Conservation (phyloP, 2,113 vertebrate species). For the Panthera leo region DNA sequence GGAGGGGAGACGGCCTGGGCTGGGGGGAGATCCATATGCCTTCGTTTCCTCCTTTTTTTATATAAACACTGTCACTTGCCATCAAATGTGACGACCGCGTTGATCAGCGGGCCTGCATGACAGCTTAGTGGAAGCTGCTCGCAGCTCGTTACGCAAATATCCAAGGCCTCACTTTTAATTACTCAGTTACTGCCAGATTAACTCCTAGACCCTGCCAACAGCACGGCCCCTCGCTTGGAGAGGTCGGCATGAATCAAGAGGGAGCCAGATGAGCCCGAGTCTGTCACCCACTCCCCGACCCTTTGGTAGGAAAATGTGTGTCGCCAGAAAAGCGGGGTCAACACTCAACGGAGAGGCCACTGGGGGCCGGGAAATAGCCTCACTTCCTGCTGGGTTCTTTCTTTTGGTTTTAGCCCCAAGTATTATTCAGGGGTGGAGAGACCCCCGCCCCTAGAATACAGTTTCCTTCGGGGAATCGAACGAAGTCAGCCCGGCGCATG, state of each 20-base stretch:
- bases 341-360: conserved; percentile 58
- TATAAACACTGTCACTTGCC: conserved; percentile 88
- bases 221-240: conserved; percentile 76
- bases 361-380: conserved; percentile 60
- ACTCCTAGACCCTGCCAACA: conserved; percentile 85
- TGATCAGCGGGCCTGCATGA: conserved; percentile 85
- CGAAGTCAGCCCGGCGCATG: conserved; percentile 66
- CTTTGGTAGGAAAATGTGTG: conserved; percentile 77
- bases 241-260: conserved; percentile 84
- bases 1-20: neutral
- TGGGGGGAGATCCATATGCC: neutral
- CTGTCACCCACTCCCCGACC: conserved; percentile 71
- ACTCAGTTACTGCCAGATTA: conserved; percentile 87
- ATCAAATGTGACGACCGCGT: conserved; percentile 87
- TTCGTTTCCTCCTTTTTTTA: conserved; percentile 3
- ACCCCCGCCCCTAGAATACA: conserved; percentile 6
- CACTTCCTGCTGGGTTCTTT: conserved; percentile 76
- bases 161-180: conserved; percentile 93
- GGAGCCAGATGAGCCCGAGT: conserved; percentile 83
- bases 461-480: conserved; percentile 77
- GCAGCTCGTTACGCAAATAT: conserved; percentile 91
- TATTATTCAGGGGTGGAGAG: conserved; percentile 69
- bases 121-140: conserved; percentile 86
- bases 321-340: conserved; percentile 60
- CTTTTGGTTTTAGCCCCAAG: conserved; percentile 65